A percentile compares a stretch with the other conserved stretches of the same genome.
These are phyloP conservation scores for Drosophila anomalata DNA, from an alignment of 2,888 invertebrate species.

Conservation along the genomic window DNA sequence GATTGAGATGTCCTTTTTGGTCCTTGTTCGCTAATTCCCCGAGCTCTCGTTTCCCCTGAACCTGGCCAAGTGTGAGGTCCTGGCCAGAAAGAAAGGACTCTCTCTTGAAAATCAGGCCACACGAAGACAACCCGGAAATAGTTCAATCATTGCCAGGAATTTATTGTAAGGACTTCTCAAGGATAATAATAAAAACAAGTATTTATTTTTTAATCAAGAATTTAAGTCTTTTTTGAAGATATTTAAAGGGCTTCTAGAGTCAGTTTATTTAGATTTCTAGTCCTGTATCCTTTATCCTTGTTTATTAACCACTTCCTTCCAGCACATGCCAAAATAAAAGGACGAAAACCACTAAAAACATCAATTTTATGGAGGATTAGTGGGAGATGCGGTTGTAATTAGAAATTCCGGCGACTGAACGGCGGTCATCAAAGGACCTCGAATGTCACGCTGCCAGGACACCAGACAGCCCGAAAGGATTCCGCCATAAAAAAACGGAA, in stretches of 20 bases:
- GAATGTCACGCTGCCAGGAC: slow-evolving; percentile 31
- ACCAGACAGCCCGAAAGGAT: slow-evolving; percentile 35
- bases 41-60: slow-evolving; percentile 28
- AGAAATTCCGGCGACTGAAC: background rate
- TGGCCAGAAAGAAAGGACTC: slow-evolving; percentile 12
- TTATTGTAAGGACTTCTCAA: background rate
- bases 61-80: slow-evolving; percentile 30
- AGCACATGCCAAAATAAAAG: slow-evolving; percentile 28
- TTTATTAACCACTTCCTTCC: background rate
- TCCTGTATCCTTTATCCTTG: background rate
- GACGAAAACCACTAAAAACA: slow-evolving; percentile 17
- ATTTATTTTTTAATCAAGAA: background rate
- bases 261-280: background rate
- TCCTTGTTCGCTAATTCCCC: slow-evolving; percentile 34
- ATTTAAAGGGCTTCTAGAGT: background rate
- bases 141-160: slow-evolving; percentile 56
- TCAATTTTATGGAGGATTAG: slow-evolving; percentile 29
- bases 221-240: no score
- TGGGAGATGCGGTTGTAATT: slow-evolving; percentile 13
- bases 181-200: background rate
- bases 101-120: slow-evolving; percentile 18
- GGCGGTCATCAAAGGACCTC: slow-evolving; percentile 35
- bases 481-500: slow-evolving; percentile 72
- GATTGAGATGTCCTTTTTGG: slow-evolving; percentile 61
- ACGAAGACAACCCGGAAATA: slow-evolving; percentile 55